Conservation (phyloP, 2,113 vertebrate species). For the Hoplias malabaricus region DNA sequence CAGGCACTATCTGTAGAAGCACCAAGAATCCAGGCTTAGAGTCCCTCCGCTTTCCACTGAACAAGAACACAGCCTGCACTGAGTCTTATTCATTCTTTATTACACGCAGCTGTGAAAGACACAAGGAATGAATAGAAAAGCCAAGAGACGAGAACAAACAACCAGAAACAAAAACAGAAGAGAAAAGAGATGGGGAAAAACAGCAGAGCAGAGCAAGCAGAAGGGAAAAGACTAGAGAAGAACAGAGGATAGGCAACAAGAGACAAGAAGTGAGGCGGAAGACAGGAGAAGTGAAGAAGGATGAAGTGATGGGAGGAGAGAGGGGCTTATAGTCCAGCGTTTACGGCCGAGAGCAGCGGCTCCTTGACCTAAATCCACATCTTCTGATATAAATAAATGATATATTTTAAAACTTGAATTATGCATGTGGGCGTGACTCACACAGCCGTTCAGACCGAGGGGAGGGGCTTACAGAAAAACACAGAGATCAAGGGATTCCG, state of each 20-base stretch:
- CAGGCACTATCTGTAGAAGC: too few relatives aligned
- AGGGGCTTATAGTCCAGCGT: neutral
- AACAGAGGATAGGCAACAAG: neutral
- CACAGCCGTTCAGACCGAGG: conserved; percentile 11
- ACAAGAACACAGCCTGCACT: neutral
- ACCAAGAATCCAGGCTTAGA: neutral
- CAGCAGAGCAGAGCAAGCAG: too few relatives aligned
- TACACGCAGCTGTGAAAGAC: neutral
- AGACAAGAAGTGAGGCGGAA: neutral
- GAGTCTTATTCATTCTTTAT: neutral
- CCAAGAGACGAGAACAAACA: neutral
- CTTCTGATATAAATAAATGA: conserved; percentile 52
- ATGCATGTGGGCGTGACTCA: conserved; percentile 40
- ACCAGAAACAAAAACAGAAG: too few relatives aligned
- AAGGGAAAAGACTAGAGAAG: neutral
- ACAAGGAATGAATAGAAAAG: neutral
- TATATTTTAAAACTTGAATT: conserved; percentile 53
- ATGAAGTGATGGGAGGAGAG: neutral
- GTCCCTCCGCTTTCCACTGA: neutral
- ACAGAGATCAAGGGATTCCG: neutral
- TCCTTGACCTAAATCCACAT: conserved; percentile 41
- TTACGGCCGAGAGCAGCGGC: conserved; percentile 10
- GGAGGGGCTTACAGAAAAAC: conserved; percentile 1
- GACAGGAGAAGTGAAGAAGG: too few relatives aligned
- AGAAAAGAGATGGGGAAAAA: too few relatives aligned